Base-by-base conservation (phyloP, 2,113 vertebrate species). In the Helogale parvula region DNA sequence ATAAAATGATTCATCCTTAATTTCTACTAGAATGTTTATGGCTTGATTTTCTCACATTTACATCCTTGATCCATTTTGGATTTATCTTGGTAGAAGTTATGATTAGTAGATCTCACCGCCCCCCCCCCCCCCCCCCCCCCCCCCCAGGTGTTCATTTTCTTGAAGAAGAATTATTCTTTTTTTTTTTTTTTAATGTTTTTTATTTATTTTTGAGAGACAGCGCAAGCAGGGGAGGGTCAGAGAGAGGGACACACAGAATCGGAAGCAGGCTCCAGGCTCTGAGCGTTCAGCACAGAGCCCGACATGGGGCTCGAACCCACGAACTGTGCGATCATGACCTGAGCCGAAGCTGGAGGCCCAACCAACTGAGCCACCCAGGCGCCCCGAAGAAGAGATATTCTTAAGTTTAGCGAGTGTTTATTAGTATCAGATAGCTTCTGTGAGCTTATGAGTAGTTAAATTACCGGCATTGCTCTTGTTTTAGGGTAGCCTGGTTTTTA, bases 1-100 rank as follows among this genome's bases (percentile, higher is more conserved):
- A 41, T 27, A 80, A 88, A 45, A 85, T 23, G 25, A 68, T 68
- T 74, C n/a, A 50, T 31, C 0, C 10, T 9, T 77, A 35, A 76
- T 41, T 86, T 31, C 54, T 79, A 38, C 23, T 87, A 52, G 69
- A 90, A 63, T 38, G 15, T 63, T 76, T 74, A 27, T 68, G 71
- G 60, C 41, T 82, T 66, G 63, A 72, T 95, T 80, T 66, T 21
- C 29, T 35, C n/a, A 87, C 23, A 91, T 91, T 93, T 90, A 96
- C 87, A 93, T 50, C 17, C 17, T 88, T 71, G 52, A 45, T 69
- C 66, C 10, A 45, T 23, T 91, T 91, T 77, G 5, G 38, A 54
- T 71, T 79, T 83, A 50, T 86, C 25, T 27, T 91, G 29, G 23
- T 35, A 11, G 66, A 79, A 93, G 31, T 50, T 79, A 41, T 41